phyloP scores from a whole-genome alignment of 2,888 invertebrate species.

The Dysmachus trigonus region DNA sequence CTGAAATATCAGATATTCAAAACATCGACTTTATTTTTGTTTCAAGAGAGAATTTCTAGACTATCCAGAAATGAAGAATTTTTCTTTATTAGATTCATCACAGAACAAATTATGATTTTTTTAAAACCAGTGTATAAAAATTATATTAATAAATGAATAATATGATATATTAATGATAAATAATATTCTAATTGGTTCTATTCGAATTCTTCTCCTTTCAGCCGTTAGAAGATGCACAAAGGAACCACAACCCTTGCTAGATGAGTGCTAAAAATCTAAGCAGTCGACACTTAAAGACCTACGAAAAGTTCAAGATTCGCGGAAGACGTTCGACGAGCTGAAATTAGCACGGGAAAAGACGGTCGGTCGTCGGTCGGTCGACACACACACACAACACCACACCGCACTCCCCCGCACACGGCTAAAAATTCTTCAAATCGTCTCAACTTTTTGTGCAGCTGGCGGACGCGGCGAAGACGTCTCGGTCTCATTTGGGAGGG shows the following conservation, averaged over 20 bases:
- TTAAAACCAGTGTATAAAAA: too few relatives aligned
- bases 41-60: too few relatives aligned
- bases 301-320: slow-evolving; percentile 48
- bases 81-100: too few relatives aligned
- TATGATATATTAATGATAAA: too few relatives aligned
- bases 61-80: too few relatives aligned
- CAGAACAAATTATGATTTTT: too few relatives aligned
- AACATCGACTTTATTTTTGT: too few relatives aligned
- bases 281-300: slow-evolving; percentile 44
- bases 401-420: not conserved
- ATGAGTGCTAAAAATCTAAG: slow-evolving; percentile 46
- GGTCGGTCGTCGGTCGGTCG: not conserved
- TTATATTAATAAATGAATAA: too few relatives aligned
- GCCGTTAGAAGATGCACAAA: slow-evolving; percentile 28
- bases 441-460: not conserved
- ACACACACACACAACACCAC: not conserved
- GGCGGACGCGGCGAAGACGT: not conserved
- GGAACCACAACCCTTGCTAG: slow-evolving; percentile 28
- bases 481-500: not conserved
- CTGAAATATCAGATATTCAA: too few relatives aligned
- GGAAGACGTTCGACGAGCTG: slow-evolving; percentile 46
- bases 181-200: not conserved
- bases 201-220: not conserved
- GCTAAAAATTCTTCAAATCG: not conserved
- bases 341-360: not conserved